Evolutionary conservation across 2,888 invertebrate species (phyloP).

Genomic region (Argyresthia goedartella): DNA sequence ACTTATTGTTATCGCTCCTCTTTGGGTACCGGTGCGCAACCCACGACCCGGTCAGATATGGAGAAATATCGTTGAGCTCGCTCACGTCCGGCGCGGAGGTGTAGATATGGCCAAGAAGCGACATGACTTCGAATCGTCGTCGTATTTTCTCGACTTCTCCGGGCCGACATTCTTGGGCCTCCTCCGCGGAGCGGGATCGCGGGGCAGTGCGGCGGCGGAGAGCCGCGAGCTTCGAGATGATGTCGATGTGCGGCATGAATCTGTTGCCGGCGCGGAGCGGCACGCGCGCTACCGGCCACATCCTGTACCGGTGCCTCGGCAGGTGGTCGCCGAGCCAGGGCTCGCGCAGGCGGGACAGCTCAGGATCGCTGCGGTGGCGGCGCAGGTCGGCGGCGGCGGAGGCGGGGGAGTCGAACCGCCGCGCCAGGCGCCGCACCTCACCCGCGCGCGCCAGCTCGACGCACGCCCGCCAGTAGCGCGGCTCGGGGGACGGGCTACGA

Average conservation of each 20-base stretch:
- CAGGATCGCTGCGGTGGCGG: conserved; percentile 84
- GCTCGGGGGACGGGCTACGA: conserved; percentile 81
- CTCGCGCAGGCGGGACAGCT: conserved; percentile 73
- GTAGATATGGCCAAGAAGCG: conserved; percentile 82
- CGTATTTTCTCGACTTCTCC: conserved; percentile 82
- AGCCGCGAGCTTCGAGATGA: conserved; percentile 88
- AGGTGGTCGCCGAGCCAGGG: too few relatives aligned
- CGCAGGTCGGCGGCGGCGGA: conserved; percentile 69
- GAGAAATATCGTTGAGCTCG: conserved; percentile 81
- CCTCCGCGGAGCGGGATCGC: conserved; percentile 63
- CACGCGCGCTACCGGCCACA: conserved; percentile 75
- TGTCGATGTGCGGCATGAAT: conserved; percentile 89
- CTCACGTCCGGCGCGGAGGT: conserved; percentile 85
- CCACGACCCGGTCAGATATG: conserved; percentile 85
- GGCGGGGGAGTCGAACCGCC: conserved; percentile 81
- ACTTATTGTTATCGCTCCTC: conserved; percentile 75
- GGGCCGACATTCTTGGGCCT: conserved; percentile 62
- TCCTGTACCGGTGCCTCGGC: conserved; percentile 32
- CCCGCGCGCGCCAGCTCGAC: conserved; percentile 80
- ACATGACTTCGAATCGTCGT: conserved; percentile 78
- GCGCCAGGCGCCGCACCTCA: conserved; percentile 82
- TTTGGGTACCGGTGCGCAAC: conserved; percentile 84
- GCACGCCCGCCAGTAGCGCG: conserved; percentile 77
- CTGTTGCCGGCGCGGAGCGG: conserved; percentile 77
- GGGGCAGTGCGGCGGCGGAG: conserved; percentile 61